Evolutionary conservation across 2,888 invertebrate species (phyloP), one percentile per base, ranked within the genome.

Genomic region (Andricus curvator): DNA sequence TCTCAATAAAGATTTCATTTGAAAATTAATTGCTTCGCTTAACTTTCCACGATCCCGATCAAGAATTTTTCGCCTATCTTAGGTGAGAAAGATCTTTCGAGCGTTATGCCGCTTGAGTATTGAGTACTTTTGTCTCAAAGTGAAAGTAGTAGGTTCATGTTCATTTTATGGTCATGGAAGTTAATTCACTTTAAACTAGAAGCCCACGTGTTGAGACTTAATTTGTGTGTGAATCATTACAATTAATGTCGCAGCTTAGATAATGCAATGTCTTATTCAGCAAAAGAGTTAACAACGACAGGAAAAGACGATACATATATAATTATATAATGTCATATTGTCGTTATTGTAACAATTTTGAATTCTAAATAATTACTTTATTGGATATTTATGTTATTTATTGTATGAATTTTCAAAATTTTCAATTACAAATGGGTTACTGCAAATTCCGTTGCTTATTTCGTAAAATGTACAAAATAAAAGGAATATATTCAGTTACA

Each of bases 51-150:
- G 13, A 67, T 41, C n/a, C 8, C 13, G 66, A 20, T 67, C 62
- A 37, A 37, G 66, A 41, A 67, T n/a, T 67, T 67, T 37, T 67
- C 33, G 20, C 37, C 1, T 67, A n/a, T 67, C 17, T n/a, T n/a
- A 67, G 20, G 37, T 67, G 37, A n/a, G n/a, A 67, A 67, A 37
- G 66, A 74, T 74, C 56, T 74, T 74, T 33, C 17, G 20, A 74
- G 33, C 25, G 33, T 51, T 74, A 56, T 51, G 48, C 29, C 33
- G 51, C 74, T 51, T 56, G 33, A 56, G 56, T 56, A 74, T 51
- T 74, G 29, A 74, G 74, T 56, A 51, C 74, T 74, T 74, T 74
- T 74, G 56, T 56, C 33, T 74, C 74, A 51, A 74, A 74, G 74
- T 74, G 74, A 74, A 74, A 74, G 74, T 74, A 56, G 56, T 56